These are phyloP conservation scores for Pteromalus puparum DNA, from an alignment of 1,140 invertebrate genomes.

Conservation along the genomic window DNA sequence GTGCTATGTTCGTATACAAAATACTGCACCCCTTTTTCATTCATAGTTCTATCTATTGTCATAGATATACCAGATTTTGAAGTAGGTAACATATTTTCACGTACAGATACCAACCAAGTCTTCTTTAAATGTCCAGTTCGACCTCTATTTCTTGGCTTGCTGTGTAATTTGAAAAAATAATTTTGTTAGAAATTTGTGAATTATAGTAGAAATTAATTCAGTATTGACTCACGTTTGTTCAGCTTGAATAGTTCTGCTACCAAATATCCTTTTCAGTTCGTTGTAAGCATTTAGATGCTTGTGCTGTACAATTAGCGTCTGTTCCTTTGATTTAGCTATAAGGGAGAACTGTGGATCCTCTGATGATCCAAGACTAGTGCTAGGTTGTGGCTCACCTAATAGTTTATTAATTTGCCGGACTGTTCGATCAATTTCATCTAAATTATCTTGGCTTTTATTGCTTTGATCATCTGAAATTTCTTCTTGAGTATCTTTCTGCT, in stretches of 20 bases:
- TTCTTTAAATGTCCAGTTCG: constrained; percentile 77
- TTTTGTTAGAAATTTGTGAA: constrained; percentile 36
- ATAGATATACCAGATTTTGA: constrained; percentile 85
- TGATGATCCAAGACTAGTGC: constrained; percentile 59
- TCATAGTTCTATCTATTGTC: constrained; percentile 77
- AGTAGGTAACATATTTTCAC: constrained; percentile 82
- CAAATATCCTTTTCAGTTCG: constrained; percentile 91
- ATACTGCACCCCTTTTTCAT: constrained; percentile 75
- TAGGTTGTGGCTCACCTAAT: constrained; percentile 77
- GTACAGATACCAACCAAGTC: constrained; percentile 81
- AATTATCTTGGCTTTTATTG: constrained; percentile 78
- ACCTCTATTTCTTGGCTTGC: constrained; percentile 78
- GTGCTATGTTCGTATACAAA: constrained; percentile 89
- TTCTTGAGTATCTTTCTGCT: constrained; percentile 67
- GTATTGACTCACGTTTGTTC: constrained; percentile 77
- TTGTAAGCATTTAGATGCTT: constrained; percentile 89
- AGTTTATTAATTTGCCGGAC: constrained; percentile 84
- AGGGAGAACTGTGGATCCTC: constrained; percentile 62
- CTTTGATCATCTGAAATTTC: constrained; percentile 77
- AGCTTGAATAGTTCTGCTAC: constrained; percentile 84
- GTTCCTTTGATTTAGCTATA: constrained; percentile 68
- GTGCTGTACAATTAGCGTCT: constrained; percentile 79
- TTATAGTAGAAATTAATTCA: constrained; percentile 22
- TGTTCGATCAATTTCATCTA: constrained; percentile 84
- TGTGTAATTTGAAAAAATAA: constrained; percentile 55